Conservation (phyloP, 1,140 invertebrate genomes). For the Chymomyza costata region DNA sequence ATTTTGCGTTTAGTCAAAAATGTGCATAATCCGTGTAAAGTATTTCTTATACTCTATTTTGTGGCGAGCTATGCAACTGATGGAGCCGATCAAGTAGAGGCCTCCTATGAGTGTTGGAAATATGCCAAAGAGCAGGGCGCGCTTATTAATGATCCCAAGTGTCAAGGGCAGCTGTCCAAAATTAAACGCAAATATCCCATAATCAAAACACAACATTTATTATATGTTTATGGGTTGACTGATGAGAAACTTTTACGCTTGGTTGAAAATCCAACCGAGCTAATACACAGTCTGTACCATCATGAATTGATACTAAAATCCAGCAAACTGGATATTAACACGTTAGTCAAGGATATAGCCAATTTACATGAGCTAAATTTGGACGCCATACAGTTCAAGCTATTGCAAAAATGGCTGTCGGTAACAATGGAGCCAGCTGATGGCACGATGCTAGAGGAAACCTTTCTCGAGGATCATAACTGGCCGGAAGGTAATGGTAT, state of each 20-base stretch:
- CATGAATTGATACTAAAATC: conserved; percentile 76
- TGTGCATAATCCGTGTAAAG: conserved; percentile 52
- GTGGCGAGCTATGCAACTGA: conserved; percentile 61
- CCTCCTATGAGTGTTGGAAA: conserved; percentile 78
- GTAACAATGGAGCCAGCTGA: conserved; percentile 53
- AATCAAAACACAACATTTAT: conserved; percentile 77
- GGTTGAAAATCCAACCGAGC: conserved; percentile 77
- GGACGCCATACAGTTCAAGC: conserved; percentile 50
- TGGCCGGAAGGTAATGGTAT: conserved; percentile 29
- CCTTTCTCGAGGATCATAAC: conserved; percentile 62
- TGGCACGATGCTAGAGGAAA: conserved; percentile 59
- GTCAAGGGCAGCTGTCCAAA: conserved; percentile 73
- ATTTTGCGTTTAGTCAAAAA: conserved; percentile 55
- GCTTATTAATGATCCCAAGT: conserved; percentile 75
- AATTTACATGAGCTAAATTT: conserved; percentile 63
- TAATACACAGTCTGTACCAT: conserved; percentile 77
- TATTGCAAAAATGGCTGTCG: conserved; percentile 69
- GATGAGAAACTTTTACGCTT: conserved; percentile 77
- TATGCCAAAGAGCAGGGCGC: conserved; percentile 75
- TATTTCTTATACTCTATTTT: conserved; percentile 65
- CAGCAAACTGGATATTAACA: conserved; percentile 77
- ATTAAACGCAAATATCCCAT: conserved; percentile 78
- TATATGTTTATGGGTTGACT: conserved; percentile 78
- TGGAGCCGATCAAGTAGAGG: conserved; percentile 79
- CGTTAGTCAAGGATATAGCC: conserved; percentile 78